Conservation (phyloP, 2,113 vertebrate genomes). For the Isurus oxyrinchus region DNA sequence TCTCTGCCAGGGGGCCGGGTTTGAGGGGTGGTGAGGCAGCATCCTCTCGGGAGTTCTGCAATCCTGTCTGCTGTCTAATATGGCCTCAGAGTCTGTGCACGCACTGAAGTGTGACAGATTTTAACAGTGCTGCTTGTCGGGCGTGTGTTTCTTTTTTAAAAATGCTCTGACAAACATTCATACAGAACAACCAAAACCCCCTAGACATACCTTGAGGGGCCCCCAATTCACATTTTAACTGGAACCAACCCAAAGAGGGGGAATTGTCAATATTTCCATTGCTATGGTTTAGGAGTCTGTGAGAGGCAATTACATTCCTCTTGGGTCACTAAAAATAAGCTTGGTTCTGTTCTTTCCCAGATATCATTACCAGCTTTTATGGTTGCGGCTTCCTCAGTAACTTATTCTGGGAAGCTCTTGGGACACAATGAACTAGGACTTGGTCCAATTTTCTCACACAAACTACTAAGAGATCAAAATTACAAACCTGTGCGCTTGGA, state of each 20-base stretch:
- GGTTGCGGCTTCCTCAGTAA: background rate
- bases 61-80: background rate
- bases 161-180: background rate
- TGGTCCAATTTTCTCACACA: background rate
- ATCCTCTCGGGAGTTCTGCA: background rate
- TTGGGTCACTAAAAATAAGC: constrained; percentile 2
- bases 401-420: background rate
- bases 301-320: background rate
- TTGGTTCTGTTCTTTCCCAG: background rate
- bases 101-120: background rate
- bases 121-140: background rate
- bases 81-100: background rate
- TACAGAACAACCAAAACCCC: background rate
- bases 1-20: background rate
- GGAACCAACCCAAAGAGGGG: background rate
- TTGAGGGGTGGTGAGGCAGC: background rate
- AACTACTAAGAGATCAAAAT: background rate
- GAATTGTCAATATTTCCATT: background rate
- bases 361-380: constrained; percentile 9
- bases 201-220: background rate
- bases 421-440: background rate
- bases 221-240: background rate
- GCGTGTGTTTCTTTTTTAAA: background rate
- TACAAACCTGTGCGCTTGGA: background rate
- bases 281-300: background rate